Percentiles rank a stretch among this genome's conserved stretches.
phyloP scores from a whole-genome alignment of 2,113 vertebrate species.

The Neodon shergylaensis region DNA sequence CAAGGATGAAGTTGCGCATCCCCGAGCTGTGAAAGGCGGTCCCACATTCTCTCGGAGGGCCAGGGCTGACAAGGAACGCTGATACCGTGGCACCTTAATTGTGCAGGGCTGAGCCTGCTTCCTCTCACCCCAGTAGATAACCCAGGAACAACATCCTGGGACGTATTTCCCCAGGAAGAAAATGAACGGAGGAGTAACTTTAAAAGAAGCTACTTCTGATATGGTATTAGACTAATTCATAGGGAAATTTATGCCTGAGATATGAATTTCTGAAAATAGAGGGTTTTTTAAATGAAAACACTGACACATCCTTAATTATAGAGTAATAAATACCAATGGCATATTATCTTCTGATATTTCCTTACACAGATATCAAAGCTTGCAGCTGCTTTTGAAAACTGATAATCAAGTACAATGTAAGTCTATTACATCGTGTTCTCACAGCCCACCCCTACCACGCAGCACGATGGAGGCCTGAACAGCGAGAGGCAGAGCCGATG shows the following conservation, averaged over 20 bases:
- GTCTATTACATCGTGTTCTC: slow-evolving; percentile 74
- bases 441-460: slow-evolving; percentile 71
- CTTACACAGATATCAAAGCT: slow-evolving; percentile 75
- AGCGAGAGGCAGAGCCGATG: slow-evolving; percentile 69
- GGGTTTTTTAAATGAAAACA: slow-evolving; percentile 81
- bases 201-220: slow-evolving; percentile 74
- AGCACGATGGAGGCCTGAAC: slow-evolving; percentile 54
- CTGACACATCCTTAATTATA: slow-evolving; percentile 87
- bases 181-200: slow-evolving; percentile 69
- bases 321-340: slow-evolving; percentile 87
- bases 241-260: slow-evolving; percentile 83
- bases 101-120: not conserved
- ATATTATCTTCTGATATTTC: slow-evolving; percentile 86
- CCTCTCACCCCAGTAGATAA: slow-evolving; percentile 56
- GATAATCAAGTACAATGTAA: slow-evolving; percentile 79
- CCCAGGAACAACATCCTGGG: slow-evolving; percentile 72
- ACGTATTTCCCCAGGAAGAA: slow-evolving; percentile 54
- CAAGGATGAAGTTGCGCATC: not conserved
- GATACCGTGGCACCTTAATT: not conserved
- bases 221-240: slow-evolving; percentile 81
- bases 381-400: slow-evolving; percentile 86
- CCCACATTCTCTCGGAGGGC: too few species aligned
- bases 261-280: slow-evolving; percentile 87
- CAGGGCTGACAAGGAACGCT: not conserved
- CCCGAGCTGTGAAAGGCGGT: not conserved